Evolutionary conservation across 2,888 invertebrate genomes (phyloP).

Genomic region (Drosophila mimetica): DNA sequence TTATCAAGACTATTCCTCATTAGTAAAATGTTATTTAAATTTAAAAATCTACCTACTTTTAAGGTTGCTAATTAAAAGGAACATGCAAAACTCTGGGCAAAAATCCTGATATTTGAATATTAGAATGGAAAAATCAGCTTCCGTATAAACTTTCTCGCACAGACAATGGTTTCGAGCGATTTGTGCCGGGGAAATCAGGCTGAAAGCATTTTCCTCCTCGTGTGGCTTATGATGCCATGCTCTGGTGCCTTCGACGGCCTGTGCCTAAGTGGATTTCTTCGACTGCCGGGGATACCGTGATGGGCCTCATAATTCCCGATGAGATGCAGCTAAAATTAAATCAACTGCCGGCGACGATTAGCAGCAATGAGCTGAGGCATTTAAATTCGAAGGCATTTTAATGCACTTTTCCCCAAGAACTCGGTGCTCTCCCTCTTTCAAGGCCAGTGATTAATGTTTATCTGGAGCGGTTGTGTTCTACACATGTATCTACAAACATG

Average conservation of each 20-base stretch:
- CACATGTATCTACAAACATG: conserved; percentile 37
- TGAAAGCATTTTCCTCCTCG: conserved; percentile 31
- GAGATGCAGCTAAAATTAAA: conserved; percentile 71
- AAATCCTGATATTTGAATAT: not conserved
- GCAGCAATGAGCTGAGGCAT: conserved; percentile 73
- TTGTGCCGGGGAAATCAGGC: conserved; percentile 29
- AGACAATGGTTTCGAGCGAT: conserved; percentile 20
- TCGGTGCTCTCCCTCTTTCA: conserved; percentile 25
- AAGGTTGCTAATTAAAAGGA: not conserved
- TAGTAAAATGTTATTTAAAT: not conserved
- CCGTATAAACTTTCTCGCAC: conserved; percentile 20
- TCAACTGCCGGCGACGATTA: conserved; percentile 62
- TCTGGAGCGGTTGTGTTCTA: conserved; percentile 40
- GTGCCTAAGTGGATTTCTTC: conserved; percentile 44
- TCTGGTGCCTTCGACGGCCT: conserved; percentile 48
- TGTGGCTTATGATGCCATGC: conserved; percentile 36
- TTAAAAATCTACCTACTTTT: not conserved
- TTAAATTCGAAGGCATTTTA: conserved; percentile 54
- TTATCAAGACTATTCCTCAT: not conserved
- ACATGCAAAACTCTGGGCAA: not conserved
- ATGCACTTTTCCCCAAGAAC: conserved; percentile 42
- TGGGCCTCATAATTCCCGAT: conserved; percentile 65
- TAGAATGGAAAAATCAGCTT: not conserved
- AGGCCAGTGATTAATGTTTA: conserved; percentile 63
- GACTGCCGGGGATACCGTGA: conserved; percentile 29